Conservation (phyloP, 2,797 vertebrate species). For the Alfaro cultratus region DNA sequence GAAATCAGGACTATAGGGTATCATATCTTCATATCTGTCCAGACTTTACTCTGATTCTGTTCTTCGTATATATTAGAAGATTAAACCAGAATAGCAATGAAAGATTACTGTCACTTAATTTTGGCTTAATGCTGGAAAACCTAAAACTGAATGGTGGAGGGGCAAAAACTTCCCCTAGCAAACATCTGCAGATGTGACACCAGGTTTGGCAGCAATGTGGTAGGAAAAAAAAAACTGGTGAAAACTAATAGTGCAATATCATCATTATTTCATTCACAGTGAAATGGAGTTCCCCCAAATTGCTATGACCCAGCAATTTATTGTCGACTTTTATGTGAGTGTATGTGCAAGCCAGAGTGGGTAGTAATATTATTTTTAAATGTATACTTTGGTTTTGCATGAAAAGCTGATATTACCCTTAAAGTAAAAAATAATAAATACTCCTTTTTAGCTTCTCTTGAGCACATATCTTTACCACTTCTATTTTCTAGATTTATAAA, state of each 20-base stretch:
- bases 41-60: slow-evolving; percentile 11
- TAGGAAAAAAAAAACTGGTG: background rate
- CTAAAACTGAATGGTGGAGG: background rate
- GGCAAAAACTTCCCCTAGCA: background rate
- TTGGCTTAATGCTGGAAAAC: background rate
- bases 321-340: too few relatives aligned
- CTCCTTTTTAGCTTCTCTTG: too few relatives aligned
- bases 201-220: background rate
- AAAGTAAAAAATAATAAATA: background rate
- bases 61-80: slow-evolving; percentile 3
- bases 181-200: background rate
- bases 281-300: background rate
- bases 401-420: background rate
- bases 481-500: background rate
- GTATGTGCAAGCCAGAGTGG: too few relatives aligned
- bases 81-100: background rate
- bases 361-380: too few relatives aligned
- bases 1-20: slow-evolving; percentile 25
- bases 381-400: background rate
- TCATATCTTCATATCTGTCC: slow-evolving; percentile 15
- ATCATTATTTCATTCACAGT: background rate
- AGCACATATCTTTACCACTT: background rate
- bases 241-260: background rate
- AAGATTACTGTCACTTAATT: background rate
- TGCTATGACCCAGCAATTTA: background rate